Conservation (phyloP, 1,140 invertebrate genomes). For the Thaumetopoea pityocampa region DNA sequence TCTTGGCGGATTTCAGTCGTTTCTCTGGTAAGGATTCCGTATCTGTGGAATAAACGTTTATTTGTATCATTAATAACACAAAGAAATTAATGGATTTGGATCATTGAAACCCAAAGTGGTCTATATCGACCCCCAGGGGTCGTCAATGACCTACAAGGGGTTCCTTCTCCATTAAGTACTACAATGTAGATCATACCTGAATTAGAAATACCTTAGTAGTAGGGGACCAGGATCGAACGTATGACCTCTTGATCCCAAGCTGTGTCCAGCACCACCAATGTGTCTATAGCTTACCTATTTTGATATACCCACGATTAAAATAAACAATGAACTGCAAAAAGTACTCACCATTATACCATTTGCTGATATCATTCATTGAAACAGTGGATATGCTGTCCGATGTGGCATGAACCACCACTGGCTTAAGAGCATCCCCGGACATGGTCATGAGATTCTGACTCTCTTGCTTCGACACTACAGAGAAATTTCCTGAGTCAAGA, state of each 20-base stretch:
- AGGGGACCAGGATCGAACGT: too few species aligned
- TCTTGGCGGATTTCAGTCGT: not conserved
- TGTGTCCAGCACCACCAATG: too few species aligned
- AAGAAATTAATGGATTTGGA: too few species aligned
- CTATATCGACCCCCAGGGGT: too few species aligned
- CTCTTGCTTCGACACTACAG: conserved; percentile 51
- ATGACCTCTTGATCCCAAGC: too few species aligned
- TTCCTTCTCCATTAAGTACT: too few species aligned
- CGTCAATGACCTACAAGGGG: too few species aligned
- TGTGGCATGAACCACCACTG: conserved; percentile 50
- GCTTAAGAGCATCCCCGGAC: conserved; percentile 56
- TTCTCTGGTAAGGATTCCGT: conserved; percentile 24
- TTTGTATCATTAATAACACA: too few species aligned
- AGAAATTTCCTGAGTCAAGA: conserved; percentile 67
- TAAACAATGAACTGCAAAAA: too few species aligned
- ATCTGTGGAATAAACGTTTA: conserved; percentile 33
- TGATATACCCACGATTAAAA: too few species aligned
- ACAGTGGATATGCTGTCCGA: conserved; percentile 69
- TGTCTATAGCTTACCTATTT: too few species aligned
- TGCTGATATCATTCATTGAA: conserved; percentile 77
- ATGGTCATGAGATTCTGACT: conserved; percentile 45
- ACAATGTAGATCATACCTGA: not conserved
- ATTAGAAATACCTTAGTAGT: not conserved
- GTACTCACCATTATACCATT: conserved; percentile 75
- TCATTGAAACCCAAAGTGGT: too few species aligned